phyloP scores from a whole-genome alignment of 2,888 invertebrate species.

The Chaetogeoica ovagalla region DNA sequence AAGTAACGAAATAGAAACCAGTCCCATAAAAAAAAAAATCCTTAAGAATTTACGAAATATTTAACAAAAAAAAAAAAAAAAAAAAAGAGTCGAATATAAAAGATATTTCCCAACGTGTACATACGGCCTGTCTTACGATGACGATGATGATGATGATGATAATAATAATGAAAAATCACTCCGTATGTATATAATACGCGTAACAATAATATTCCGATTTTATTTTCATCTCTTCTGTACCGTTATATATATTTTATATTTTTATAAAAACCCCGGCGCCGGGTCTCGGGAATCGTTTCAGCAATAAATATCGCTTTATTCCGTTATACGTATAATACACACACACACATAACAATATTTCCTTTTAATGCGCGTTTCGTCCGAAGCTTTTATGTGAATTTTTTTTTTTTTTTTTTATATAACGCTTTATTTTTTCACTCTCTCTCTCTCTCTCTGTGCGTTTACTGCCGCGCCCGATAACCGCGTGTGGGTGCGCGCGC shows the following conservation, averaged over 20 bases:
- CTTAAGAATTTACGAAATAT: no score
- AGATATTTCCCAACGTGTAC: no score
- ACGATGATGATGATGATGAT: no score
- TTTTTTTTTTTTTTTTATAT: conserved; percentile 14
- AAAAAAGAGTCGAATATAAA: no score
- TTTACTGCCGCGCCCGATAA: no score
- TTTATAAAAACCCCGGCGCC: not conserved
- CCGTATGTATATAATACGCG: no score
- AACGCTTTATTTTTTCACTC: conserved; percentile 5
- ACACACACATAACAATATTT: conserved; percentile 29
- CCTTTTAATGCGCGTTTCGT: conserved; percentile 43
- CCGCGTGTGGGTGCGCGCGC: not conserved
- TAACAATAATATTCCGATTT: conserved; percentile 16
- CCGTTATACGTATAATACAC: not conserved
- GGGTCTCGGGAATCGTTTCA: conserved; percentile 38
- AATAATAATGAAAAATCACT: no score
- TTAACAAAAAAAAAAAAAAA: no score
- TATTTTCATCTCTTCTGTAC: conserved; percentile 5
- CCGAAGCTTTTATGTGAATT: conserved; percentile 40
- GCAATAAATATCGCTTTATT: conserved; percentile 50
- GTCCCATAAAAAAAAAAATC: no score
- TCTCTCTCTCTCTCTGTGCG: no score
- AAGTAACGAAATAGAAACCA: no score
- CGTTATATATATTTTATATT: not conserved
- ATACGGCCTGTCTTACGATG: no score